These are phyloP conservation scores for Styela clava DNA, from an alignment of 23 tunicate genomes.

Conservation along the genomic window DNA sequence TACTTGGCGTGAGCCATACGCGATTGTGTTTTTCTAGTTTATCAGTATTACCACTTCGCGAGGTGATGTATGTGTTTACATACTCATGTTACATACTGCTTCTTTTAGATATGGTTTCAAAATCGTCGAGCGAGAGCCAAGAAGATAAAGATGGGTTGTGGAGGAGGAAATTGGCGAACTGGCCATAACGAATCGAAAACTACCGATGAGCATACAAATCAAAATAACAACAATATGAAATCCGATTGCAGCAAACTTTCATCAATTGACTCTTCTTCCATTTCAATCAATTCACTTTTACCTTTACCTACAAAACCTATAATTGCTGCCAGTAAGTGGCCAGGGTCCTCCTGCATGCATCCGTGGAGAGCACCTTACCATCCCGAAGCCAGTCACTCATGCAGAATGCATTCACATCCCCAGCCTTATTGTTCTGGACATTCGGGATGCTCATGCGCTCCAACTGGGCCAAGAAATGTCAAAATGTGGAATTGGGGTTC, in stretches of 20 bases:
- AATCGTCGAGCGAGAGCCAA: slow-evolving; percentile 85
- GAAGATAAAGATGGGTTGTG: slow-evolving; percentile 31
- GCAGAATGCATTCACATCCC: background rate
- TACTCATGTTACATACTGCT: no score
- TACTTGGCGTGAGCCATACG: no score
- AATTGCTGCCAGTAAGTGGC: background rate
- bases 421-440: background rate
- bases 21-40: no score
- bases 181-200: background rate
- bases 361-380: background rate
- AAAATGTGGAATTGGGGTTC: background rate
- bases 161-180: slow-evolving; percentile 11
- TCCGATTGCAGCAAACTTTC: background rate
- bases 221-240: slow-evolving; percentile 27
- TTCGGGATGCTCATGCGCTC: background rate
- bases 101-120: slow-evolving; percentile 90
- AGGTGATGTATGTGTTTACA: no score
- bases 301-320: slow-evolving; percentile 23
- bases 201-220: slow-evolving; percentile 13
- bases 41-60: no score
- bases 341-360: background rate
- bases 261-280: background rate
- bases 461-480: background rate
- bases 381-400: background rate
- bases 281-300: slow-evolving; percentile 8